phyloP scores from a whole-genome alignment of 2,888 invertebrate species.

The Drosophila recens region DNA sequence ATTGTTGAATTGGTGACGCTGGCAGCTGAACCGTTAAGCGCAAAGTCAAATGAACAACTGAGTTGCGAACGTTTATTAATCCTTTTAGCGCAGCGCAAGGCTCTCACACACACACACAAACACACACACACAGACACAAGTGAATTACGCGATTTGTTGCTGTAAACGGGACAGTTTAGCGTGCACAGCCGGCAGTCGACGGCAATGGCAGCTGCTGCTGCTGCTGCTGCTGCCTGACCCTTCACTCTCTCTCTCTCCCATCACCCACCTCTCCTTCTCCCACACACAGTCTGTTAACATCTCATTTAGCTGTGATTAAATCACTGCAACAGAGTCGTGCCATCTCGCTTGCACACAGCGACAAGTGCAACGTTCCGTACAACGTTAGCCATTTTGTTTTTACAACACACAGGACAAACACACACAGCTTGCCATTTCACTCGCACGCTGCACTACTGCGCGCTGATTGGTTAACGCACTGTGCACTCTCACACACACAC shows the following conservation, averaged over 20 bases:
- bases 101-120: constrained; percentile 19
- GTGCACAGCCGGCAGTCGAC: constrained; percentile 62
- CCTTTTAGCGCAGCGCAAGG: constrained; percentile 76
- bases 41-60: constrained; percentile 82
- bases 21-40: constrained; percentile 78
- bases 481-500: constrained; percentile 7
- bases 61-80: constrained; percentile 78
- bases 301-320: constrained; percentile 81
- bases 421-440: constrained; percentile 24
- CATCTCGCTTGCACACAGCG: constrained; percentile 58
- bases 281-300: constrained; percentile 48
- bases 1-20: constrained; percentile 42
- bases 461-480: constrained; percentile 51
- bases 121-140: constrained; percentile 37
- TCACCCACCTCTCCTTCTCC: neutral
- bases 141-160: constrained; percentile 78
- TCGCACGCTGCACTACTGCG: constrained; percentile 31
- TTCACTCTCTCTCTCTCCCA: neutral
- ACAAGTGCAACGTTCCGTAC: constrained; percentile 61
- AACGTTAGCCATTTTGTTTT: constrained; percentile 84
- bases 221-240: constrained; percentile 13
- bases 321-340: constrained; percentile 34
- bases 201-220: constrained; percentile 47
- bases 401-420: constrained; percentile 2
- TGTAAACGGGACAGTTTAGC: constrained; percentile 77